Base-by-base conservation (phyloP, 2,113 vertebrate species). In the Prinia subflava region DNA sequence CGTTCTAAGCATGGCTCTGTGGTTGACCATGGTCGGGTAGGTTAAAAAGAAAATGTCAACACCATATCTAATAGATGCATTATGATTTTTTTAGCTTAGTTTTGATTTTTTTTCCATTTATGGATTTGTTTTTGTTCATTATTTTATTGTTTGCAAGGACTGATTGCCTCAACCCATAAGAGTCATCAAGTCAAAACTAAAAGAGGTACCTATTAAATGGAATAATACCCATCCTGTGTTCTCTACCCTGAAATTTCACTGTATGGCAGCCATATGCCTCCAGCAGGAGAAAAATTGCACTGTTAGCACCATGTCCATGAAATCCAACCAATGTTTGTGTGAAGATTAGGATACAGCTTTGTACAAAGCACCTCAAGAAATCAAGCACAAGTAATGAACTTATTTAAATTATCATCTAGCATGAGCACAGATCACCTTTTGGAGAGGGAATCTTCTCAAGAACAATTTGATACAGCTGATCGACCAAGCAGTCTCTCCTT, bases 1-100 rank as follows among this genome's bases (percentile, higher is more conserved):
- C 97, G 86, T 76, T 97, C 97, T 98, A 98, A 96, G 96, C 98
- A 98, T 98, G 97, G 97, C 96, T 97, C 97, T 96, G 97, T 98
- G 97, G 98, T 98, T 97, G 98, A 99, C 97, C 98, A 92, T 92
- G 98, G 98, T 98, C 98, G 98, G 98, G 99, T 99, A 99, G 94
- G 99, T 99, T 97, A 70, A 92, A 94, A 94, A 89, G 55, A 75
- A 78, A 91, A 94, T 67, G 37, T 63, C n/a, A 90, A 82, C 47
- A 78, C 50, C 52, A 5, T 84, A 20, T 73, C 6, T 83, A 70
- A 76, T 62, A 47, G 65, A 86, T 89, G 8, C 47, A 55, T 63
- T 86, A 35, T 31, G 44, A 17, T 44, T 59, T 95, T 95, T 79
- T 47, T n/a, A 1, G 13, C 17, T 71, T 52, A 21, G 42, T 6